Evolutionary conservation across 2,888 invertebrate species (phyloP).

Genomic region (Drosophila yooni): DNA sequence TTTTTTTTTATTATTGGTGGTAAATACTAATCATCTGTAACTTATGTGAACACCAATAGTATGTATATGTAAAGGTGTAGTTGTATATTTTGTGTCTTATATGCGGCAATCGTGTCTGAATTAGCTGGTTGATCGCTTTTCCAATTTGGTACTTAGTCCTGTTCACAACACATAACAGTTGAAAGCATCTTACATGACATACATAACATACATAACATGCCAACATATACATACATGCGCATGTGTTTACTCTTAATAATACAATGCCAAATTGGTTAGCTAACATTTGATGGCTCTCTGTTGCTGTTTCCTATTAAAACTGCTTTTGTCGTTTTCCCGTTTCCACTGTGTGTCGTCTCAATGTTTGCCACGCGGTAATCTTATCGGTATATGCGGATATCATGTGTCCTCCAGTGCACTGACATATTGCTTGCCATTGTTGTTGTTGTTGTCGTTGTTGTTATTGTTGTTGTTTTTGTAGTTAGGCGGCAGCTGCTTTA

Average conservation of each 20-base stretch:
- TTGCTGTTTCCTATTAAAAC: constrained; percentile 1
- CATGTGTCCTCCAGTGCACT: constrained; percentile 68
- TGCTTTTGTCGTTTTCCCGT: constrained; percentile 3
- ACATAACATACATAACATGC: constrained; percentile 11
- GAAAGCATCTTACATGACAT: constrained; percentile 12
- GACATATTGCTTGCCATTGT: constrained; percentile 52
- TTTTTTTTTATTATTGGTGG: constrained; percentile 32
- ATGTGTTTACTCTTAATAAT: constrained; percentile 20
- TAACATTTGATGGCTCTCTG: constrained; percentile 33
- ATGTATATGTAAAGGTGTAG: constrained; percentile 7
- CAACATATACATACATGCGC: constrained; percentile 21
- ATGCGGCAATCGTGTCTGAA: constrained; percentile 13
- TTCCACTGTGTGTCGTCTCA: constrained; percentile 41
- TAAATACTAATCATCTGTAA: constrained; percentile 29
- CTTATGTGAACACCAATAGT: constrained; percentile 23
- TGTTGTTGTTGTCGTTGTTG: constrained; percentile 36
- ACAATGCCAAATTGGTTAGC: constrained; percentile 53
- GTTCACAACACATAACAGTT: constrained; percentile 19
- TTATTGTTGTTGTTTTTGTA: constrained; percentile 40
- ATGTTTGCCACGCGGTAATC: constrained; percentile 72
- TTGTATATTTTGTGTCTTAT: constrained; percentile 17
- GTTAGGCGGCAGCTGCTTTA: constrained; percentile 74
- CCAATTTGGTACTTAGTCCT: constrained; percentile 14
- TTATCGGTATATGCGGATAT: constrained; percentile 74
- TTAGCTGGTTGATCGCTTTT: constrained; percentile 10